Percentiles rank a stretch among this genome's conserved stretches.
phyloP scores from a whole-genome alignment of 2,888 invertebrate species.

The Adelphocoris suturalis region DNA sequence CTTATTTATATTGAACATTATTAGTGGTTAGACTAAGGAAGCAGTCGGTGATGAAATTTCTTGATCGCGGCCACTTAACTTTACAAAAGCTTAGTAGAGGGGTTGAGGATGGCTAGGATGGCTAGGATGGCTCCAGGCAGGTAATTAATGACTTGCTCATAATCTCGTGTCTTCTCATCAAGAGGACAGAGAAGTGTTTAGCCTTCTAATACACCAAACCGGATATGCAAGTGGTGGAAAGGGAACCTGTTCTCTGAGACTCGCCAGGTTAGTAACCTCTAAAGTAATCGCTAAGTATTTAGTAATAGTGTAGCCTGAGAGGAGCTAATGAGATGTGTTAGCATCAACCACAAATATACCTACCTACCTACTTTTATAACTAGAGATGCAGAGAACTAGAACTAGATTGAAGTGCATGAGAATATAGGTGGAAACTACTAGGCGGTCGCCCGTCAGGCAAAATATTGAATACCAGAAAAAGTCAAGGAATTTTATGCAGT shows the following conservation, averaged over 20 bases:
- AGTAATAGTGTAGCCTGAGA: background rate
- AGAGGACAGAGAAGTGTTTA: background rate
- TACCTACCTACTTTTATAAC: too few relatives aligned
- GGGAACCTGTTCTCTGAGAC: slow-evolving; percentile 1
- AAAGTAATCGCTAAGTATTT: background rate
- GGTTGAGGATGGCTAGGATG: too few relatives aligned
- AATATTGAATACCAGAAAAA: too few relatives aligned
- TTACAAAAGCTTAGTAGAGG: background rate
- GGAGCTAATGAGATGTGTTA: background rate
- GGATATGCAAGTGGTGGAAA: slow-evolving; percentile 9
- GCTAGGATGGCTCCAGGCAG: background rate
- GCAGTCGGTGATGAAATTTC: background rate
- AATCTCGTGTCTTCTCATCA: background rate
- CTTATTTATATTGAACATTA: too few relatives aligned
- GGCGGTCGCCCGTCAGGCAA: too few relatives aligned
- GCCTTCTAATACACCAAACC: background rate
- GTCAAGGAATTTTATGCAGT: too few relatives aligned
- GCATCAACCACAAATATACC: background rate
- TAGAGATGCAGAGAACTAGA: too few relatives aligned
- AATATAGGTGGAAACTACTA: too few relatives aligned
- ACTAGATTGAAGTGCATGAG: too few relatives aligned
- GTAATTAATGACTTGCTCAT: background rate
- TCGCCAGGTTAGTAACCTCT: slow-evolving; percentile 37
- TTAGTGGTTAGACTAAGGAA: too few relatives aligned
- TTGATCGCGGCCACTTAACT: background rate